A percentile compares a stretch with the other conserved stretches of the same genome.
These are phyloP conservation scores for Laspeyria flexula DNA, from an alignment of 2,888 invertebrate genomes.

Conservation along the genomic window DNA sequence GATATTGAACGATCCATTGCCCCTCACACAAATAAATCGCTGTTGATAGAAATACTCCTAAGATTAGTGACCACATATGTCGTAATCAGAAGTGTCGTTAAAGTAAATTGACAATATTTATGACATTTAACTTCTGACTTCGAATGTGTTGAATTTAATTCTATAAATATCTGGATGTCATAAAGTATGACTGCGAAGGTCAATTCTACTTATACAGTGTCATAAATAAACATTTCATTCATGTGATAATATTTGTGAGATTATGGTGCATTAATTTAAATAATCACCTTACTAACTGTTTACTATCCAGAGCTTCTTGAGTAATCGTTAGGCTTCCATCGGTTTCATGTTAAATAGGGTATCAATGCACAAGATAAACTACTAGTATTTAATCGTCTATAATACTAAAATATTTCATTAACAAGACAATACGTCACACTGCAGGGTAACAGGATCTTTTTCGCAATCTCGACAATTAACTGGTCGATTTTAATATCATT, in stretches of 20 bases:
- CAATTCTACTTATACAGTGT: not conserved
- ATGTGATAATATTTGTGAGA: not conserved
- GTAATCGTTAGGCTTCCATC: no score
- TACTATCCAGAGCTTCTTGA: no score
- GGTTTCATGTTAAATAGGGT: no score
- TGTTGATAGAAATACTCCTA: constrained; percentile 14
- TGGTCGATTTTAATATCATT: no score
- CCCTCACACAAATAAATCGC: constrained; percentile 26
- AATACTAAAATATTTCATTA: no score
- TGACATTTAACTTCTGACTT: constrained; percentile 11
- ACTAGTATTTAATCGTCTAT: no score
- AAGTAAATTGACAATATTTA: constrained; percentile 14
- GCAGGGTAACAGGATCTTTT: no score
- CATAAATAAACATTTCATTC: not conserved
- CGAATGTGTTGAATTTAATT: not conserved
- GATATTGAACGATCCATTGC: constrained; percentile 28
- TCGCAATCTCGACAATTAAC: no score
- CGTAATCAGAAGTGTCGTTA: constrained; percentile 9
- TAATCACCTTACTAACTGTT: not conserved
- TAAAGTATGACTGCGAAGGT: constrained; percentile 2
- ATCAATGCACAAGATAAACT: no score
- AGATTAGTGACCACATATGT: constrained; percentile 21
- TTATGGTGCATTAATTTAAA: not conserved
- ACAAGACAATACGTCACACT: no score
- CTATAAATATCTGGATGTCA: not conserved